A percentile compares a stretch with the other conserved stretches of the same genome.
These are phyloP conservation scores for Squalus acanthias DNA, from an alignment of 2,797 vertebrate genomes.

Conservation along the genomic window DNA sequence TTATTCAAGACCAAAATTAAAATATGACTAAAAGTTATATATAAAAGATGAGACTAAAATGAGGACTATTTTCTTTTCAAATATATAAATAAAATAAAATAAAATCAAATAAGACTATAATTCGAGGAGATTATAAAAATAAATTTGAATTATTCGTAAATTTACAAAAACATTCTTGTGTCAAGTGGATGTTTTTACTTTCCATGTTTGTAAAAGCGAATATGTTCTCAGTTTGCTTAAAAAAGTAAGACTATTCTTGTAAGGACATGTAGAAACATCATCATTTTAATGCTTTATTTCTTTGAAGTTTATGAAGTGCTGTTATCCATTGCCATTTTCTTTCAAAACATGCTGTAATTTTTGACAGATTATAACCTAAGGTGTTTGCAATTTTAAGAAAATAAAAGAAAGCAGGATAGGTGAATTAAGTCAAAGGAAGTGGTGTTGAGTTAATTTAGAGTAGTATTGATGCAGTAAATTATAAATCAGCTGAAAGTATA, in stretches of 20 bases:
- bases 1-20: background rate
- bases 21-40: background rate
- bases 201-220: background rate
- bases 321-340: background rate
- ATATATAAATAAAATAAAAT: background rate
- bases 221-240: background rate
- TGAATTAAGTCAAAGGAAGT: background rate
- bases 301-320: background rate
- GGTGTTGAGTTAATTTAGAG: background rate
- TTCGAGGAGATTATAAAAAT: background rate
- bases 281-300: background rate
- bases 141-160: background rate
- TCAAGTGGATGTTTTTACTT: background rate
- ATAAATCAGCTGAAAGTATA: conserved; percentile 16
- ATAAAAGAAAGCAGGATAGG: background rate
- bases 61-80: background rate
- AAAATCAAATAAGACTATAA: background rate
- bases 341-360: background rate
- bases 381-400: background rate
- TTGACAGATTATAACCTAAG: background rate
- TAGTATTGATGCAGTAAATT: background rate
- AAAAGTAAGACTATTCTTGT: background rate
- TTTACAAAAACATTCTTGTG: background rate
- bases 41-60: background rate
- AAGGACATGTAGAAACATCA: background rate